phyloP scores from a whole-genome alignment of 2,113 vertebrate genomes.

The Pangasianodon hypophthalmus region DNA sequence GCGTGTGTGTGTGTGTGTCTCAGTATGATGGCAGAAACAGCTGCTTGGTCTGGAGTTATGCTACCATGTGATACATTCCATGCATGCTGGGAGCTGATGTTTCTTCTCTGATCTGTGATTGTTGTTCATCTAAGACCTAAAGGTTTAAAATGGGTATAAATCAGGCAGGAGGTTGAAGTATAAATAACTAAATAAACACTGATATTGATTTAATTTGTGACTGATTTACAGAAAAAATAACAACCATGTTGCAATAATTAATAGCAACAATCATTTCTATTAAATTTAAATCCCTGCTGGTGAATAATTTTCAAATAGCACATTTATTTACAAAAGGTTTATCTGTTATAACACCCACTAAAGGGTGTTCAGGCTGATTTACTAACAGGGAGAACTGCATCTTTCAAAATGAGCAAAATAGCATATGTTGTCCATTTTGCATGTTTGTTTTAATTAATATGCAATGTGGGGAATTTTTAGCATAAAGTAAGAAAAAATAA shows the following conservation, averaged over 20 bases:
- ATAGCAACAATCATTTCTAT: not conserved
- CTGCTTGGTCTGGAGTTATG: slow-evolving; percentile 31
- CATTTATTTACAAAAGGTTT: not conserved
- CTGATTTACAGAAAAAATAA: not conserved
- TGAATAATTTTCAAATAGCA: not conserved
- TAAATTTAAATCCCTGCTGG: not conserved
- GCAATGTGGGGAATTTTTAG: not conserved
- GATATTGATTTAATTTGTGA: not conserved
- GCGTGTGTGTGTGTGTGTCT: not conserved
- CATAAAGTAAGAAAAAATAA: not conserved
- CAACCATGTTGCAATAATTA: not conserved
- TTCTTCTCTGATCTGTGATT: slow-evolving; percentile 21
- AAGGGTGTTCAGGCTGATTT: not conserved
- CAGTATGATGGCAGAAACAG: slow-evolving; percentile 33
- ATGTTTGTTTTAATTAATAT: not conserved
- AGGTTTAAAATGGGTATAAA: not conserved
- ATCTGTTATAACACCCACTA: not conserved
- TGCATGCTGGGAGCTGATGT: slow-evolving; percentile 18
- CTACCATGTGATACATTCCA: slow-evolving; percentile 28
- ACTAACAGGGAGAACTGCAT: not conserved
- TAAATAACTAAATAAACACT: not conserved
- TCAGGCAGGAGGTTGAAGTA: not conserved
- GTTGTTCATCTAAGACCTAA: not conserved
- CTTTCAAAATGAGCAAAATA: not conserved
- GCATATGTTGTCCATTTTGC: not conserved